Conservation (phyloP, 2,113 vertebrate species). For the Xiphophorus couchianus region DNA sequence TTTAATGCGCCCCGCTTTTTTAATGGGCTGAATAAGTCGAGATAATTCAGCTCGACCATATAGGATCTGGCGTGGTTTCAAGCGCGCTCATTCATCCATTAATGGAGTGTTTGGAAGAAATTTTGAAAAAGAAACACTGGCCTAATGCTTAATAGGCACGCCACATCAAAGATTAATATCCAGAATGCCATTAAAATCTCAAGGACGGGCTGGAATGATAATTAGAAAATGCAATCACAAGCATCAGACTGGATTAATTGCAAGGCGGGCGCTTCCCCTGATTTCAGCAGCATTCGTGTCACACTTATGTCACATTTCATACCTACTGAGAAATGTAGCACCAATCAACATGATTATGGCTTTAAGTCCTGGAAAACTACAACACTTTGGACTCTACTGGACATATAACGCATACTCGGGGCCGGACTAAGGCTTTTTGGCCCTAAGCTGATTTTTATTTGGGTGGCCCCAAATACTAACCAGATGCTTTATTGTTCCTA, state of each 20-base stretch:
- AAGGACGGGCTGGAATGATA: constrained; percentile 83
- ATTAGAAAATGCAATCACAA: constrained; percentile 85
- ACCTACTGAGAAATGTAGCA: constrained; percentile 15
- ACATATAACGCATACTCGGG: no score
- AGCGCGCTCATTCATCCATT: constrained; percentile 58
- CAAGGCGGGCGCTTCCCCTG: constrained; percentile 59
- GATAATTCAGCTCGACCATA: constrained; percentile 66
- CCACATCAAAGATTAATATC: constrained; percentile 83
- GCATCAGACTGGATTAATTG: constrained; percentile 80
- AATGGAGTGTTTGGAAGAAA: constrained; percentile 75
- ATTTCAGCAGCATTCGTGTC: constrained; percentile 67
- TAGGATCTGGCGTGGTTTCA: constrained; percentile 68
- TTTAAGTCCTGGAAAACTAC: background rate
- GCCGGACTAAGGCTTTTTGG: no score
- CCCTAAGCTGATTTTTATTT: no score
- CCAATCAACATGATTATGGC: background rate
- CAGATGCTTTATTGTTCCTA: no score
- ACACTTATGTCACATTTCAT: constrained; percentile 39
- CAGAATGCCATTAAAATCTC: constrained; percentile 83
- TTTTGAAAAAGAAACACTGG: constrained; percentile 67
- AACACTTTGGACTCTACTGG: background rate
- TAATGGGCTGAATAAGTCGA: constrained; percentile 67
- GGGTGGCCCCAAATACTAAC: no score
- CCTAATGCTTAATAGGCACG: constrained; percentile 76
- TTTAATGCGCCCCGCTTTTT: constrained; percentile 45